Conservation (phyloP, 2,797 vertebrate genomes). For the Gambelia wislizenii region DNA sequence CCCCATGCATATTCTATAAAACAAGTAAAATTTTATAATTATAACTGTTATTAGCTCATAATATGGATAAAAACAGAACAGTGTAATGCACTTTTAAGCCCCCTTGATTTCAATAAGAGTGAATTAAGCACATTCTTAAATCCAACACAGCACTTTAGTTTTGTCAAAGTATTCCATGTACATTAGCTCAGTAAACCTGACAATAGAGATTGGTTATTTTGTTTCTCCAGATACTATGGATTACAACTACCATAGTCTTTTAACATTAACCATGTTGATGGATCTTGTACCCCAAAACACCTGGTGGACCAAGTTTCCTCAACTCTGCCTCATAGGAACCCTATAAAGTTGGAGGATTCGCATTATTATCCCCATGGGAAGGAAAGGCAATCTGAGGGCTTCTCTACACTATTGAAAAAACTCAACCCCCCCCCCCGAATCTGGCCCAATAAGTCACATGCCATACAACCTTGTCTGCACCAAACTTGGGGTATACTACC, state of each 20-base stretch:
- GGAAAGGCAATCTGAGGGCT: neutral
- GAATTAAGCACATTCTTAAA: neutral
- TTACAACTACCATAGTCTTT: neutral
- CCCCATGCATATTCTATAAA: neutral
- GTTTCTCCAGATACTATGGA: neutral
- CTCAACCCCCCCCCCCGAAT: no score
- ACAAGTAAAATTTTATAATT: neutral
- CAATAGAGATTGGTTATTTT: neutral
- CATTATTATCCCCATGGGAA: neutral
- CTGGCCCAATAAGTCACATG: no score
- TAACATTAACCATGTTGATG: neutral
- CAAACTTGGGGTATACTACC: no score
- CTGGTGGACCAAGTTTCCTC: neutral
- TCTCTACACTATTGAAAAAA: no score
- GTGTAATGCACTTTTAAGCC: neutral
- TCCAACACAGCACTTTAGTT: neutral
- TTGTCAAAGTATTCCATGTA: neutral
- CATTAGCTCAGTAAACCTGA: no score
- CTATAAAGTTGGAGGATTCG: neutral
- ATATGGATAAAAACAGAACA: neutral
- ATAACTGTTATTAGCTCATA: neutral
- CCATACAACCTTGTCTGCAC: no score
- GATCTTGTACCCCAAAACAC: neutral
- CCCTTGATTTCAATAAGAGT: neutral
- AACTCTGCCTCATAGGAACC: neutral